phyloP scores from a whole-genome alignment of 2,888 invertebrate genomes.

The Siphlonurus alternatus region DNA sequence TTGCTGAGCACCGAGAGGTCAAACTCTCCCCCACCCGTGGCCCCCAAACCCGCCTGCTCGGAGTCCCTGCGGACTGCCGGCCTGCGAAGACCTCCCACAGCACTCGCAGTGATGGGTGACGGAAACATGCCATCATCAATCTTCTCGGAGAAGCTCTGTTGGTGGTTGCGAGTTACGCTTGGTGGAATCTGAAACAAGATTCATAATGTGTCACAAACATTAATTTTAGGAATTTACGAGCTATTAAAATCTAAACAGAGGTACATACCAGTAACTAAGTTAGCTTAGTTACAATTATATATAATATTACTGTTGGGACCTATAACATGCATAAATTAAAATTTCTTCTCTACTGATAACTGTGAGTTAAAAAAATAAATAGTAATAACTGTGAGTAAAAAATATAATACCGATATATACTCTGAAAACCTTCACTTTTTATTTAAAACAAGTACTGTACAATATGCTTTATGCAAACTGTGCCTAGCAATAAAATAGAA shows the following conservation, averaged over 20 bases:
- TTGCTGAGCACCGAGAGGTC: not conserved
- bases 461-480: too few species aligned
- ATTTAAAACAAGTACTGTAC: too few species aligned
- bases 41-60: not conserved
- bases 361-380: too few species aligned
- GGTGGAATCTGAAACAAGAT: conserved; percentile 22
- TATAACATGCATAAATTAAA: too few species aligned
- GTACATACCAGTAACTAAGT: too few species aligned
- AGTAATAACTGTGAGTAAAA: too few species aligned
- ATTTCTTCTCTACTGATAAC: too few species aligned
- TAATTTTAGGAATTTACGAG: conserved; percentile 3
- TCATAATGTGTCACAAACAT: conserved; percentile 36
- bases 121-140: not conserved
- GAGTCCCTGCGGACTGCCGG: not conserved
- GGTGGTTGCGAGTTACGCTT: conserved; percentile 38
- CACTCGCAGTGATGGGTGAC: not conserved
- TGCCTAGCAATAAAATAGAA: too few species aligned
- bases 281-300: too few species aligned
- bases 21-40: not conserved
- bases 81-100: not conserved
- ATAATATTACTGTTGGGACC: too few species aligned
- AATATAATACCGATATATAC: too few species aligned
- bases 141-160: conserved; percentile 25
- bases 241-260: conserved; percentile 4
- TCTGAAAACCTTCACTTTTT: too few species aligned